Base-by-base conservation (phyloP, 1,140 invertebrate genomes). In the Drosophila santomea region DNA sequence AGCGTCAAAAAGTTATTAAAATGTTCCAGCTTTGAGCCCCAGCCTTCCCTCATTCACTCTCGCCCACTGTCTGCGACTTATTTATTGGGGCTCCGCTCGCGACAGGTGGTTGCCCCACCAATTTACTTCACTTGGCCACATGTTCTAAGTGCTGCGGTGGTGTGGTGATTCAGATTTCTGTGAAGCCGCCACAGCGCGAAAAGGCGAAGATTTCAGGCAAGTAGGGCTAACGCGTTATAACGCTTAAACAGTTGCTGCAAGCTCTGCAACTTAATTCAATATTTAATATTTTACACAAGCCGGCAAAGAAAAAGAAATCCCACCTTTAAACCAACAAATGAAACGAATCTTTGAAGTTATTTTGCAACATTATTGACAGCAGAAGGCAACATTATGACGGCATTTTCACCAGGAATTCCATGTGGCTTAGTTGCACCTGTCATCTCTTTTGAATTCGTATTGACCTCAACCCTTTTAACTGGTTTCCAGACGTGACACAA, bases 1-100 rank as follows among this genome's bases (percentile, higher is more conserved):
- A 39, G 47, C 50, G 50, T 67, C 78, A 71, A 88, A 77, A 88
- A 89, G 83, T 88, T 86, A 86, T 86, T 86, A 86, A 86, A 86
- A 86, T 88, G 80, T 81, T 79, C 47, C 83, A 73, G 61, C 74
- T 61, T 78, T 78, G 74, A 58, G 54, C 12, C 59, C 25, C 60
- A 20, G 45, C 14, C 47, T 10, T 66, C 35, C 14, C 23, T 51
- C 56, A 43, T 56, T 51, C 32, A 48, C 52, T 57, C 14, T 35
- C 47, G 41, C 48, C 73, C 32, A 52, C 56, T 73, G 73, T 76
- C 73, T 76, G 72, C 28, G 47, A 55, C 72, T 76, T 76, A 76
- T 76, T 76, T 76, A 76, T 76, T 76, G 73, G 62, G 54, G 73
- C 64, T 69, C 72, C 64, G 47, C 38, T 79, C 84, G 83, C 83